A percentile compares a stretch with the other conserved stretches of the same genome.
These are phyloP conservation scores for Perognathus longimembris DNA, from an alignment of 2,113 vertebrate genomes.

Conservation along the genomic window DNA sequence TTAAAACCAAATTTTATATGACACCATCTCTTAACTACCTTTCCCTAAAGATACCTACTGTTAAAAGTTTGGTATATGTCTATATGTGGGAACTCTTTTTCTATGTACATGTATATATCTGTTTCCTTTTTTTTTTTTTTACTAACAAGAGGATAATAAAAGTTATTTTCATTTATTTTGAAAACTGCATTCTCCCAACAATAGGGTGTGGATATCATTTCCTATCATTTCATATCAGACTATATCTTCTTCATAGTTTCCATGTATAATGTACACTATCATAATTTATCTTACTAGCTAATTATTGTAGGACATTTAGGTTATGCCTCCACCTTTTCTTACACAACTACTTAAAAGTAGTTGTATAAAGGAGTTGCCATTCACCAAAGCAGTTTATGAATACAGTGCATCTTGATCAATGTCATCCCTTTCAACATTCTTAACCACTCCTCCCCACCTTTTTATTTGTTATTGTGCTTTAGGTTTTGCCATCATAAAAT, in stretches of 20 bases:
- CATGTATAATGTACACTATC: neutral
- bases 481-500: neutral
- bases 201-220: neutral
- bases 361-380: too few relatives aligned
- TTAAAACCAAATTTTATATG: constrained; percentile 34
- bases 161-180: constrained; percentile 38
- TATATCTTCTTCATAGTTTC: constrained; percentile 34
- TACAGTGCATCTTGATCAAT: too few relatives aligned
- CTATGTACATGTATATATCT: neutral
- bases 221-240: neutral
- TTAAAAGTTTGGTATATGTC: constrained; percentile 17
- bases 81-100: constrained; percentile 38
- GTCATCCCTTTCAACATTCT: too few relatives aligned
- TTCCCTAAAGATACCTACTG: neutral
- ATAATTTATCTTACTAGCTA: constrained; percentile 26
- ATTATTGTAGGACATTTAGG: constrained; percentile 5
- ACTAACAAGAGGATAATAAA: neutral
- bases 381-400: too few relatives aligned
- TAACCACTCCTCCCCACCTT: neutral
- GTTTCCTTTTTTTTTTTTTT: neutral
- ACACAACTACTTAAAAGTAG: too few relatives aligned
- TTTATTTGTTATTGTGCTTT: neutral
- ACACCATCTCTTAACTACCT: constrained; percentile 1
- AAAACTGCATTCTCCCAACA: neutral
- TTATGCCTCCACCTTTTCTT: neutral